Conservation (phyloP, 1,140 invertebrate genomes). For the Leguminivora glycinivorella region DNA sequence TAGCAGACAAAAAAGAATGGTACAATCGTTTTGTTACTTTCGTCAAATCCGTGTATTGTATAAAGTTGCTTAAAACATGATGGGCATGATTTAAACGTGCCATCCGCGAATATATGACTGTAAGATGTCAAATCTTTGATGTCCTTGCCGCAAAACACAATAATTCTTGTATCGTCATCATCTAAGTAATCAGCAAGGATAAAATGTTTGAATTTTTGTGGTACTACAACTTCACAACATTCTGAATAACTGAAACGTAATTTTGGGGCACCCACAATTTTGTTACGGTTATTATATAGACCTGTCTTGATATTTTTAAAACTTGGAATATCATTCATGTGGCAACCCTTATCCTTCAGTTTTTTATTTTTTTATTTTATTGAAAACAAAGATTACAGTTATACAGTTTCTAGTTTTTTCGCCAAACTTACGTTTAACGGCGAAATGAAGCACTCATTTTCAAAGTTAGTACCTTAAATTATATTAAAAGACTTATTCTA, state of each 20-base stretch:
- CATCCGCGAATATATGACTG: neutral
- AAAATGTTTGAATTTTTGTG: neutral
- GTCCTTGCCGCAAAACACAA: neutral
- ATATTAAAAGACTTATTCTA: no score
- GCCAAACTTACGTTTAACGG: no score
- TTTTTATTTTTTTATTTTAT: no score
- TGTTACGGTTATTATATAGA: neutral
- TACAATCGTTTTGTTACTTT: neutral
- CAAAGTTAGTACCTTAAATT: no score
- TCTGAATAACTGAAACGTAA: neutral
- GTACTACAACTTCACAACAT: neutral
- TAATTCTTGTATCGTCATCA: neutral
- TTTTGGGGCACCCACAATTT: neutral
- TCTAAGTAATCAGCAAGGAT: neutral
- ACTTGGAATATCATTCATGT: slow-evolving; percentile 1
- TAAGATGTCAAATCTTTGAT: neutral
- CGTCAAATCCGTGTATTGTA: neutral
- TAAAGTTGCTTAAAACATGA: neutral
- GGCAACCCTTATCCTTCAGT: neutral
- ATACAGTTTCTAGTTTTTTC: no score
- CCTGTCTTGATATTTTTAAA: slow-evolving; percentile 2
- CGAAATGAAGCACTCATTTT: no score
- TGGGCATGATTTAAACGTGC: neutral
- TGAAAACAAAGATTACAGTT: no score
- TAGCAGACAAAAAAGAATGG: neutral